These are phyloP conservation scores for Rissa tridactyla DNA, from an alignment of 2,113 vertebrate genomes.

Conservation along the genomic window DNA sequence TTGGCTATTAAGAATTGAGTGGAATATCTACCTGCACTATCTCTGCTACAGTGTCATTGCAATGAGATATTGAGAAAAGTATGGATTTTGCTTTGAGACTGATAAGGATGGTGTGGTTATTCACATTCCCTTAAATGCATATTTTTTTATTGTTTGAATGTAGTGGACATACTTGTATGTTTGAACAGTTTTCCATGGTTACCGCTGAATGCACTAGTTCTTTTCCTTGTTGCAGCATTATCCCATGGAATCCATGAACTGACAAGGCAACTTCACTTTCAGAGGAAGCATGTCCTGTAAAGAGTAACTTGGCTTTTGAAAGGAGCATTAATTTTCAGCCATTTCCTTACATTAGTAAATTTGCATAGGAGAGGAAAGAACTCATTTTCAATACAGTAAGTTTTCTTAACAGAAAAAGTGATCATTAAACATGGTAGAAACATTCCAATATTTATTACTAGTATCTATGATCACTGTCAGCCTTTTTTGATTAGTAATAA, in stretches of 20 bases:
- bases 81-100: background rate
- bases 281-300: background rate
- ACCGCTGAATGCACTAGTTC: background rate
- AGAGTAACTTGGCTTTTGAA: background rate
- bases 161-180: background rate
- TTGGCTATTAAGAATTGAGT: background rate
- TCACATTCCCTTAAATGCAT: background rate
- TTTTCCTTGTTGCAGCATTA: background rate
- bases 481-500: background rate
- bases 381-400: background rate
- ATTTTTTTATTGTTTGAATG: background rate
- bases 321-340: background rate
- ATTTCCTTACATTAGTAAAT: background rate
- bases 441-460: background rate
- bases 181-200: background rate
- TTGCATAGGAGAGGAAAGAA: background rate
- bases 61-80: background rate
- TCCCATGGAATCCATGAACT: background rate
- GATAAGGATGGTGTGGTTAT: background rate
- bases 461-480: background rate
- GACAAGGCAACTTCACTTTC: background rate
- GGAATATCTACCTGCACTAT: background rate
- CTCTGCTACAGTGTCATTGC: background rate
- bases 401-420: background rate
- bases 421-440: background rate